Evolutionary conservation across 2,113 vertebrate genomes (phyloP), one percentile per base, ranked within the genome.

Genomic region (Strix uralensis): DNA sequence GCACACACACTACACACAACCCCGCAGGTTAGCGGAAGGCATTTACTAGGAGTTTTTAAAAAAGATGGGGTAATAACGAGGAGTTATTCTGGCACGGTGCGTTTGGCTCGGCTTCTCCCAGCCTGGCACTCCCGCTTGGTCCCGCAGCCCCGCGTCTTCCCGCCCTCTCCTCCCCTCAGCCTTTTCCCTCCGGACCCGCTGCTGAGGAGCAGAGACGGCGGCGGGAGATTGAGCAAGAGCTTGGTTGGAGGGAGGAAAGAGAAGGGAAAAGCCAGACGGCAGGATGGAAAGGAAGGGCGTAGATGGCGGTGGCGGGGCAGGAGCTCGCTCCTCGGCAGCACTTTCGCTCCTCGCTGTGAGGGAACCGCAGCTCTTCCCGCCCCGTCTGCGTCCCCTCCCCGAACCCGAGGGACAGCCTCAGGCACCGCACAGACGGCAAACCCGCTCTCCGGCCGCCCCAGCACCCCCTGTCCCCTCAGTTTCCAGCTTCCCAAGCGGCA

Each of bases 1-100:
- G 21, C 3, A 26, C 25, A 15, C 2, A 3, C 30, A 3, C 17
- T 9, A 42, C 36, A 3, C 5, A 5, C 44, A 23, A 4, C 42
- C 42, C 11, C 17, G 2, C 58, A 20, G n/a, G n/a, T 29, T 21
- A 49, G 61, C 57, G 29, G 51, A 15, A 49, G 49, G 40, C 12
- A 44, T 52, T 58, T 40, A 19, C 44, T 29, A 11, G 4, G 19
- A 40, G 16, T 12, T 63, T 46, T 47, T 8, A 3, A 42, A 32
- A 40, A 38, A 34, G 19, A 46, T 11, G 27, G 17, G n/a, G 57
- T 29, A 38, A n/a, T 10, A n/a, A 62, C 0, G 21, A 69, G 77
- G 62, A 70, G 30, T 36, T 44, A 10, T 15, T 13, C 26, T 15
- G 40, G 19, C 38, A 27, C 11, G 10, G 7, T 1, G 61, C 4